Evolutionary conservation across 2,113 vertebrate species (phyloP), one percentile per base, ranked within the genome.

Genomic region (Calidris pygmaea): DNA sequence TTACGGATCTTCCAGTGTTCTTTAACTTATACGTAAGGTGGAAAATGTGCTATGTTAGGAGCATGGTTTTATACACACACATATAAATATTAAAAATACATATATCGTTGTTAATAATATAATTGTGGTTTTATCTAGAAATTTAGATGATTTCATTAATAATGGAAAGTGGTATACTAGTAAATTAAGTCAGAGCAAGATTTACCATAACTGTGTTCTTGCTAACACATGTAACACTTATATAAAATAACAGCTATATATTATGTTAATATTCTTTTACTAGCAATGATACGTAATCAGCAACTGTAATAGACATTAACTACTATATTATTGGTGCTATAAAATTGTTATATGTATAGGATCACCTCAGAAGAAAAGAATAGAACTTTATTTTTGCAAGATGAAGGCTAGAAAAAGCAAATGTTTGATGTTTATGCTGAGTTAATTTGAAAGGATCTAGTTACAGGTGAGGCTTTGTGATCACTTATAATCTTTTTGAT

Each of bases 161-260:
- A 72, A 23, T 58, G 23, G 13, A 7, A 43, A 79, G 48, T 34
- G 9, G 2, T 68, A 5, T 60, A 35, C 22, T 55, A 34, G 27
- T 45, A n/a, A 39, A 66, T 41, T 55, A 39, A 87, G 15, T 56
- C 23, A 26, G 27, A 83, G 14, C 30, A 27, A 66, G 22, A 29
- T 65, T 63, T 71, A 15, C 17, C 19, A 1, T 55, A 85, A 39
- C 10, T 23, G 2, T 1, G 58, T 71, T 43, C 37, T 67, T 71
- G 41, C 17, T 67, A 45, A 55, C 4, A 1, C 43, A 6, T 0
- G 0, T 55, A 83, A 30, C 10, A 41, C 7, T 58, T n/a, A 12
- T 22, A 17, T 47, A n/a, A 70, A 68, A 47, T 48, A 73, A 77
- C 30, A 79, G 19, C 18, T n/a, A 21, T 3, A 4, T 79, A 32